A percentile compares a stretch with the other conserved stretches of the same genome.
phyloP scores from a whole-genome alignment of 1,140 invertebrate genomes.

The Drosophila rhopaloa region DNA sequence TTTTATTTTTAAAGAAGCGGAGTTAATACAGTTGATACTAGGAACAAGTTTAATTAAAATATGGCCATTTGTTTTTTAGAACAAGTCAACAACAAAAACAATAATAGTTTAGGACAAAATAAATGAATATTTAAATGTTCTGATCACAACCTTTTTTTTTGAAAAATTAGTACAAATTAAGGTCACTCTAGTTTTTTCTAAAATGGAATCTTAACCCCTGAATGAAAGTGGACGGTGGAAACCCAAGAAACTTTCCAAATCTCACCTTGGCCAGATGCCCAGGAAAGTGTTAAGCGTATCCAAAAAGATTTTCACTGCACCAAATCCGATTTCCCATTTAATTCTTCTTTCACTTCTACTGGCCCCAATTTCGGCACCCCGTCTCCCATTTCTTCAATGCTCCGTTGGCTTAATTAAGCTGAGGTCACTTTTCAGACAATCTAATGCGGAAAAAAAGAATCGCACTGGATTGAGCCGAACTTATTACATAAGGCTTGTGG shows the following conservation, averaged over 20 bases:
- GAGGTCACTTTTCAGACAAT: conserved; percentile 32
- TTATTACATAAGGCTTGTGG: conserved; percentile 5
- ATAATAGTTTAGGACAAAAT: no score
- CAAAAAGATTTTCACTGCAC: conserved; percentile 51
- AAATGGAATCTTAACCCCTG: neutral
- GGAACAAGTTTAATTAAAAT: no score
- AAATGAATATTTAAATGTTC: no score
- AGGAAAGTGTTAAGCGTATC: conserved; percentile 47
- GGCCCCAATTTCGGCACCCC: conserved; percentile 12
- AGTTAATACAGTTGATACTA: no score
- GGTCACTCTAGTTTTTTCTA: no score
- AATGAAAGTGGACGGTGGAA: conserved; percentile 12
- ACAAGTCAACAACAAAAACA: no score
- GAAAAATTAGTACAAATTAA: no score
- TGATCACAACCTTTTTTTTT: no score
- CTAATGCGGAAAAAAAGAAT: conserved; percentile 39
- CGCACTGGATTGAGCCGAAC: conserved; percentile 2
- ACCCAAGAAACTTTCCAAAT: conserved; percentile 27
- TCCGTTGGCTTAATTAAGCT: conserved; percentile 43
- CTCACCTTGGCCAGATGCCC: conserved; percentile 46
- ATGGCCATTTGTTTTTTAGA: no score
- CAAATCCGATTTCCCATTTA: conserved; percentile 48
- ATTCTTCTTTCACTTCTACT: conserved; percentile 36
- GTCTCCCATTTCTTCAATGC: conserved; percentile 15
- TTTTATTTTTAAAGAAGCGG: no score